Evolutionary conservation across 2,113 vertebrate genomes (phyloP), one percentile per base, ranked within the genome.

Genomic region (Eudyptes chrysolophus): DNA sequence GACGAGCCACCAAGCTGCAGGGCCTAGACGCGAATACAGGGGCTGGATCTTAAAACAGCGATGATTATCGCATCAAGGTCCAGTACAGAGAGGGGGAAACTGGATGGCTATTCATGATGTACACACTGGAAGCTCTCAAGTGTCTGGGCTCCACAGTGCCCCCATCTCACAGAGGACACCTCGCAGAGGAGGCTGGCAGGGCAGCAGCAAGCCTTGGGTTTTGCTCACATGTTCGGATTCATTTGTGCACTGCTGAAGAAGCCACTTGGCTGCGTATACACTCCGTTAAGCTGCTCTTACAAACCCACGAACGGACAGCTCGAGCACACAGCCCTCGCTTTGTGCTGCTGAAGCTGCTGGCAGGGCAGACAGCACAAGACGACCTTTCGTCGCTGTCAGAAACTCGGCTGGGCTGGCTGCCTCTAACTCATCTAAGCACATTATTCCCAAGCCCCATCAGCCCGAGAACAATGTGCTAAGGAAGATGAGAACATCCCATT

Each of bases 401-500:
- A 92, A 79, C 74, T 94, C 94, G 97, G 84, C 94, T 64, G 52
- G 57, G 40, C 77, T 84, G 77, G 16, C 55, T 11, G 40, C 69
- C 79, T 71, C 58, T 42, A 77, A 7, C 89, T 83, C 89, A 71
- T 94, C 52, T 13, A 18, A 87, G 86, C 83, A 68, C 77, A 40
- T 89, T 82, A 95, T 94, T 84, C 91, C 82, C 65, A 60, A 91
- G 65, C 19, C 44, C 44, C 77, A 14, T 72, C 74, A 87, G 55
- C 65, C 69, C 6, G 12, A 91, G 94, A 92, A 94, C 65, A 91
- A 65, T 0, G 2, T 58, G 77, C 60, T 83, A 87, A 92, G 87
- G 83, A 92, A 82, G 55, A 95, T 40, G 68, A 97, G 92, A 96
- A 95, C 90, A 91, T 64, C 48, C n/a, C 30, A 62, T 87, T 61